Evolutionary conservation across 2,797 vertebrate species (phyloP).

Genomic region (Bufotes viridis): DNA sequence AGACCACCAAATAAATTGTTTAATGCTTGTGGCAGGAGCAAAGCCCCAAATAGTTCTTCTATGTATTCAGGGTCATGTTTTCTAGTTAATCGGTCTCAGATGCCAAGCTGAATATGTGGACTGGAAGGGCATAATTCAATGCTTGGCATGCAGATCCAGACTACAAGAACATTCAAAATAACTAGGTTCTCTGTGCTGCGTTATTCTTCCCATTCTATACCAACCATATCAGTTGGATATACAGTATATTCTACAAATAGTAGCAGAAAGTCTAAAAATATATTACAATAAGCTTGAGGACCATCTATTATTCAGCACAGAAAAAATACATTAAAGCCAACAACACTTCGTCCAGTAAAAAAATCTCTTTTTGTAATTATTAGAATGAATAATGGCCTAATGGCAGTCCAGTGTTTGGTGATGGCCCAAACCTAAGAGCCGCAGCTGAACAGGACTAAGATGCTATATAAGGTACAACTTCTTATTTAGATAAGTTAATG

Average conservation of each 20-base stretch:
- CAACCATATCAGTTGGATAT: neutral
- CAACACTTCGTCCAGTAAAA: too few species aligned
- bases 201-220: neutral
- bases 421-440: too few species aligned
- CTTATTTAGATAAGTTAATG: too few species aligned
- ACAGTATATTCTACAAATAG: neutral
- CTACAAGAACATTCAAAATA: neutral
- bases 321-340: too few species aligned
- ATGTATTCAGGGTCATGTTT: slow-evolving; percentile 31
- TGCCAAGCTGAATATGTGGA: slow-evolving; percentile 9
- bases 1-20: slow-evolving; percentile 52
- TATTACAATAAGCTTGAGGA: too few species aligned
- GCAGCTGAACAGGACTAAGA: too few species aligned
- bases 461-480: too few species aligned
- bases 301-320: too few species aligned
- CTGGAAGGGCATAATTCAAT: slow-evolving; percentile 25
- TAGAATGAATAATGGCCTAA: too few species aligned
- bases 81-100: slow-evolving; percentile 11
- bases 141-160: neutral
- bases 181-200: neutral
- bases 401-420: too few species aligned
- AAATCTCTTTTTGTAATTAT: too few species aligned
- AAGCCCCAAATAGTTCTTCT: slow-evolving; percentile 34
- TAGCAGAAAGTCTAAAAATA: neutral
- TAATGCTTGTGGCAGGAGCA: slow-evolving; percentile 24